phyloP scores from a whole-genome alignment of 1,140 invertebrate genomes.

The Trichomalopsis sarcophagae region DNA sequence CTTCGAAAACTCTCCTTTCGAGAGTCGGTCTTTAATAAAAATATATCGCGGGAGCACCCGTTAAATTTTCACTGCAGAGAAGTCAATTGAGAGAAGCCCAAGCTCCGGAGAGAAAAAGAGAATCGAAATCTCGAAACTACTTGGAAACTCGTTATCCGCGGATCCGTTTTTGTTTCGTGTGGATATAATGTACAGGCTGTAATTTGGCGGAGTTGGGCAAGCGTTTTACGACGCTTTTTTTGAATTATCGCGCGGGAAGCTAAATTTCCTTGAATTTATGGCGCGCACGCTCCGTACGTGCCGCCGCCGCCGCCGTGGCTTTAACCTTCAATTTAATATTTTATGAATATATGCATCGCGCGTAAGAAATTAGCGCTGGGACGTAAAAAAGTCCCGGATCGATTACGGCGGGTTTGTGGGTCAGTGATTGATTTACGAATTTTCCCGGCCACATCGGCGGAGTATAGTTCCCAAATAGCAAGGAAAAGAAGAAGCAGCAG shows the following conservation, averaged over 20 bases:
- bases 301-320: not conserved
- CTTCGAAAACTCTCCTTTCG: conserved; percentile 28
- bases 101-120: not conserved
- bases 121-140: conserved; percentile 6
- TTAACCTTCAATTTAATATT: conserved; percentile 36
- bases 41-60: not conserved
- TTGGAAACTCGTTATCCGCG: conserved; percentile 19
- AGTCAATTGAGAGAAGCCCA: not conserved
- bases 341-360: conserved; percentile 16
- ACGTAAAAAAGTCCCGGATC: not conserved
- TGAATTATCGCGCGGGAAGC: conserved; percentile 22
- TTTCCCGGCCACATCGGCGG: not conserved
- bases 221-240: conserved; percentile 17
- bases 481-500: not conserved
- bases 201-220: conserved; percentile 29
- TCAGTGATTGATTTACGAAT: conserved; percentile 28
- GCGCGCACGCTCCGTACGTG: not conserved
- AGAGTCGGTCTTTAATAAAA: not conserved
- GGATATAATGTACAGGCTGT: not conserved
- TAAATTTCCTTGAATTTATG: conserved; percentile 39
- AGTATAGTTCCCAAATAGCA: no score
- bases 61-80: not conserved
- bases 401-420: not conserved
- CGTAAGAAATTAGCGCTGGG: not conserved
- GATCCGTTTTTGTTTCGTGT: conserved; percentile 5